Evolutionary conservation across 1,140 invertebrate genomes (phyloP).

Genomic region (Lamellibrachia luymesi): DNA sequence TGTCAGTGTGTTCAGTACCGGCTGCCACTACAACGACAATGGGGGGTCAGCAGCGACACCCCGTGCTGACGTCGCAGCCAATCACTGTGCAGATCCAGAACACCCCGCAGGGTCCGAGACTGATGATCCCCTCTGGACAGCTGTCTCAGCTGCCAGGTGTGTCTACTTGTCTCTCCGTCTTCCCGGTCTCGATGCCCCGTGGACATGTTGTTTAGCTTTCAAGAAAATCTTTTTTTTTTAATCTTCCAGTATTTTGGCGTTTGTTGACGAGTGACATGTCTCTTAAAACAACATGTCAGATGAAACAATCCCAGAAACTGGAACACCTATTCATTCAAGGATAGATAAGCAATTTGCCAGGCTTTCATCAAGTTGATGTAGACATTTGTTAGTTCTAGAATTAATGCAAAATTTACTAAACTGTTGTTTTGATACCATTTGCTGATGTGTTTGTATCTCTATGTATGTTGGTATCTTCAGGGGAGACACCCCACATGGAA

Average conservation of each 20-base stretch:
- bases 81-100: constrained; percentile 57
- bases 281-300: no score
- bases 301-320: no score
- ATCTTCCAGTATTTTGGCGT: no score
- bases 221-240: no score
- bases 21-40: constrained; percentile 3
- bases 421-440: no score
- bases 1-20: constrained; percentile 23
- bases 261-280: no score
- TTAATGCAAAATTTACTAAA: not conserved
- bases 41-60: not conserved
- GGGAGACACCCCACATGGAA: no score
- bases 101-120: constrained; percentile 51
- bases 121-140: constrained; percentile 58
- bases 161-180: not conserved
- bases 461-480: no score
- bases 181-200: not conserved
- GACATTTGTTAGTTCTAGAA: not conserved
- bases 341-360: not conserved
- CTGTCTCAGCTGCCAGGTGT: constrained; percentile 48
- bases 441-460: no score
- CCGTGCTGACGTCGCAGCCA: constrained; percentile 37
- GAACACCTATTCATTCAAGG: not conserved
- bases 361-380: not conserved
- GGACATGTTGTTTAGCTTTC: no score